Evolutionary conservation across 2,797 vertebrate genomes (phyloP).

Genomic region (Nyctibius grandis): DNA sequence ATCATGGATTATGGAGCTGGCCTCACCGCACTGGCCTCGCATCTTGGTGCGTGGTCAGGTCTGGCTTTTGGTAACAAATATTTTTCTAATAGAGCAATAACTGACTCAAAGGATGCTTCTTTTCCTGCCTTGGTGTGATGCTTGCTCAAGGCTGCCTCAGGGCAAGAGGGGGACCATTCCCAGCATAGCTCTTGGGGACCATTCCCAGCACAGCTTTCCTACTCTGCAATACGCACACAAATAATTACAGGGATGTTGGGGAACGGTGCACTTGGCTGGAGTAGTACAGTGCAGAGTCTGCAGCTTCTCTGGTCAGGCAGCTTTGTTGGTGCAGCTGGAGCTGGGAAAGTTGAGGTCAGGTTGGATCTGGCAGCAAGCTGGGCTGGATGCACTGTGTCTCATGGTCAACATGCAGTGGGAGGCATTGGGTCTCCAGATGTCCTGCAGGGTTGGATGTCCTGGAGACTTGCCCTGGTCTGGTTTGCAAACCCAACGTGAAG

Average conservation of each 20-base stretch:
- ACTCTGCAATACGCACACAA: background rate
- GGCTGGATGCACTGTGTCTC: background rate
- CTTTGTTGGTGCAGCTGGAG: background rate
- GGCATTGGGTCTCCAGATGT: background rate
- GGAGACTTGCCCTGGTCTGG: background rate
- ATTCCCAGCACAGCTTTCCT: background rate
- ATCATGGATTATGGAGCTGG: background rate
- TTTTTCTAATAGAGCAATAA: background rate
- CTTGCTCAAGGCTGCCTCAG: background rate
- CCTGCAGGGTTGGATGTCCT: background rate
- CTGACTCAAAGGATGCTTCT: background rate
- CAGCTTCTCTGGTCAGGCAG: background rate
- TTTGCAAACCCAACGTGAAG: background rate
- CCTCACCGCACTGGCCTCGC: background rate
- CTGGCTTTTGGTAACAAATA: background rate
- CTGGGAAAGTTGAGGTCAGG: background rate
- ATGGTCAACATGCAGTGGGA: rapidly evolving
- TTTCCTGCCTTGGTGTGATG: background rate
- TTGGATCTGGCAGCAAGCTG: background rate
- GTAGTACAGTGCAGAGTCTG: background rate
- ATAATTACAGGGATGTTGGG: background rate
- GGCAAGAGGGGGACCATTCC: background rate
- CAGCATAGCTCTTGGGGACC: background rate
- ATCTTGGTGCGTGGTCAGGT: rapidly evolving
- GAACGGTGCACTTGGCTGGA: background rate